Evolutionary conservation across 2,113 vertebrate species (phyloP).

Genomic region (Mustela nigripes): DNA sequence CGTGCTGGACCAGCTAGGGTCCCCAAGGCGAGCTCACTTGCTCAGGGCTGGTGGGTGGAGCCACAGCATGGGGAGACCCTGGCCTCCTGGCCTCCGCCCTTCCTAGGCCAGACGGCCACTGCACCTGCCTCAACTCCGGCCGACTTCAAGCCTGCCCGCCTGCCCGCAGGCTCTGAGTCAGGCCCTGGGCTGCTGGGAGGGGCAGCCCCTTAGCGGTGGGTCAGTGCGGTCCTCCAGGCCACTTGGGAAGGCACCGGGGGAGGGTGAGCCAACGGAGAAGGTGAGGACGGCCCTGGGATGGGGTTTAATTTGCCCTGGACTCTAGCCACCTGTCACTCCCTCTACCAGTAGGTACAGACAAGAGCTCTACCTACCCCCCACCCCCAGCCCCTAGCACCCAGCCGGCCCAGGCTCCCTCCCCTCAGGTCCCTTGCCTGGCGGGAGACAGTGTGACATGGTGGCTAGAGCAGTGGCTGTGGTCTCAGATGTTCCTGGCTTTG

Average conservation of each 20-base stretch:
- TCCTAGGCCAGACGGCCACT: neutral
- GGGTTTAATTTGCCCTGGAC: neutral
- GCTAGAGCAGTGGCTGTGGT: neutral
- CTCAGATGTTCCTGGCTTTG: neutral
- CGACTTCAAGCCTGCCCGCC: neutral
- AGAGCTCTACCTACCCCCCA: neutral
- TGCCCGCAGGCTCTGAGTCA: neutral
- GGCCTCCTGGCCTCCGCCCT: neutral
- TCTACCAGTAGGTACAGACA: neutral
- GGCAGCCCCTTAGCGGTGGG: neutral
- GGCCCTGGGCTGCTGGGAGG: neutral
- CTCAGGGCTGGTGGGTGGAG: neutral
- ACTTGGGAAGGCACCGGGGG: neutral
- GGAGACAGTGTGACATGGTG: neutral
- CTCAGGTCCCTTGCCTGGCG: neutral
- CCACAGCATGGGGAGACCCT: neutral
- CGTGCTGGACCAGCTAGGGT: rapidly evolving
- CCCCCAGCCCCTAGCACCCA: neutral
- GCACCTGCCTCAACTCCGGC: constrained; percentile 10
- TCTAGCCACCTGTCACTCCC: neutral
- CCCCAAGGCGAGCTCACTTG: neutral
- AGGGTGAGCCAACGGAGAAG: neutral
- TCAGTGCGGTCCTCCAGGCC: neutral
- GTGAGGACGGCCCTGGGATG: neutral
- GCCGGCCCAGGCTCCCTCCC: neutral